Conservation (phyloP, 2,888 invertebrate species). For the Minunthozetes semirufus region DNA sequence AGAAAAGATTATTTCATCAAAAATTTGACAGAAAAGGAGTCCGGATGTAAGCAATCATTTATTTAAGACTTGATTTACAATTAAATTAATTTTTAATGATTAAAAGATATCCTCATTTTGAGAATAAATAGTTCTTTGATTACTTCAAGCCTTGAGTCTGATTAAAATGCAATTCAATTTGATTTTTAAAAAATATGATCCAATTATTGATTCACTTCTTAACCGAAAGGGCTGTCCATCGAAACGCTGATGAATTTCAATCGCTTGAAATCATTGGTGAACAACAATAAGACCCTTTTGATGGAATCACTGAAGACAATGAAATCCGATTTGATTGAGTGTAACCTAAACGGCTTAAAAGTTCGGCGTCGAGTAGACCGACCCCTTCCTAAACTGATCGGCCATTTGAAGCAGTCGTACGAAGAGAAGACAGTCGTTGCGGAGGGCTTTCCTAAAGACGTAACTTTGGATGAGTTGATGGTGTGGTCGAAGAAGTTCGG, state of each 20-base stretch:
- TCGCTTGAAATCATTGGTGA: conserved; percentile 52
- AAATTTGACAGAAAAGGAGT: conserved; percentile 69
- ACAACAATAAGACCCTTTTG: conserved; percentile 53
- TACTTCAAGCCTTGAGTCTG: too few species aligned
- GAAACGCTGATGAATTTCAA: conserved; percentile 1
- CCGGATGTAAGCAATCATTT: conserved; percentile 52
- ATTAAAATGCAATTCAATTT: not conserved
- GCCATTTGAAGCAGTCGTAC: conserved; percentile 71
- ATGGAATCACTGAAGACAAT: conserved; percentile 71
- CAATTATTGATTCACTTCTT: not conserved
- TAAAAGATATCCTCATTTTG: too few species aligned
- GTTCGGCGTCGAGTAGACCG: conserved; percentile 65
- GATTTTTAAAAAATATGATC: not conserved
- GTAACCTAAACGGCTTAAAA: conserved; percentile 63
- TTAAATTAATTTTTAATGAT: conserved; percentile 12
- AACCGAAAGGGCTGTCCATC: conserved; percentile 26
- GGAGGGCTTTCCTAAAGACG: conserved; percentile 49
- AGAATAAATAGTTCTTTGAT: too few species aligned
- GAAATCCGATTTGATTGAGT: conserved; percentile 65
- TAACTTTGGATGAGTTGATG: conserved; percentile 46
- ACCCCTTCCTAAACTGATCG: conserved; percentile 74
- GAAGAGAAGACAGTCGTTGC: conserved; percentile 73
- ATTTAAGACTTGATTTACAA: conserved; percentile 43
- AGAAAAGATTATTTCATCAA: conserved; percentile 83
- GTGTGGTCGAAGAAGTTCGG: conserved; percentile 48